phyloP scores from a whole-genome alignment of 1,140 invertebrate species.

The Pristionchus pacificus region DNA sequence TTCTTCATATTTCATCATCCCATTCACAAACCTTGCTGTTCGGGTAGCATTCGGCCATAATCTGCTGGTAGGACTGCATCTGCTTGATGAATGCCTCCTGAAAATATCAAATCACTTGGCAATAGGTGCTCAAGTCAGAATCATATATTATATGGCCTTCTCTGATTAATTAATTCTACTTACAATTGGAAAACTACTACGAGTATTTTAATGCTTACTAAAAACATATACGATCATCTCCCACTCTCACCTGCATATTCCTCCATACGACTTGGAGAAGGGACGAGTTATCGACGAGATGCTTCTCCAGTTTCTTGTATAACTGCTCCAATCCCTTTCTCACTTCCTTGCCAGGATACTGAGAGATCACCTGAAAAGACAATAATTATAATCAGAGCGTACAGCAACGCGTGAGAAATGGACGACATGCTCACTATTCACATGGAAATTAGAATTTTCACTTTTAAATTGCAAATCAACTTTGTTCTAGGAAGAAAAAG shows the following conservation, averaged over 20 bases:
- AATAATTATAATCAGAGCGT: too few relatives aligned
- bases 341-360: constrained; percentile 90
- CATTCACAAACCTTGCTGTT: constrained; percentile 74
- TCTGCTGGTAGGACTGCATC: constrained; percentile 85
- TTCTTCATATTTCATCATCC: too few relatives aligned
- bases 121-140: background rate
- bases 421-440: too few relatives aligned
- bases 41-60: constrained; percentile 92
- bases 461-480: background rate
- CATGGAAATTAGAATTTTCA: too few relatives aligned
- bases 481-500: background rate
- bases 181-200: background rate
- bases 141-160: background rate
- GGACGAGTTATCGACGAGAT: constrained; percentile 89
- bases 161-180: background rate
- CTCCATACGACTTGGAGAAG: constrained; percentile 94
- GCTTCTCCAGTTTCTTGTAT: constrained; percentile 95
- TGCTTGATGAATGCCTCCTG: constrained; percentile 90
- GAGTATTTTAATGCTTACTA: background rate
- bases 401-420: too few relatives aligned
- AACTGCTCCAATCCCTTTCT: constrained; percentile 90
- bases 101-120: too few relatives aligned
- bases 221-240: background rate
- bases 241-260: constrained; percentile 75
- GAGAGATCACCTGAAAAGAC: constrained; percentile 66